Percentiles rank a stretch among this genome's conserved stretches.
These are phyloP conservation scores for Chaetodon trifascialis DNA, from an alignment of 2,113 vertebrate genomes.

Conservation along the genomic window DNA sequence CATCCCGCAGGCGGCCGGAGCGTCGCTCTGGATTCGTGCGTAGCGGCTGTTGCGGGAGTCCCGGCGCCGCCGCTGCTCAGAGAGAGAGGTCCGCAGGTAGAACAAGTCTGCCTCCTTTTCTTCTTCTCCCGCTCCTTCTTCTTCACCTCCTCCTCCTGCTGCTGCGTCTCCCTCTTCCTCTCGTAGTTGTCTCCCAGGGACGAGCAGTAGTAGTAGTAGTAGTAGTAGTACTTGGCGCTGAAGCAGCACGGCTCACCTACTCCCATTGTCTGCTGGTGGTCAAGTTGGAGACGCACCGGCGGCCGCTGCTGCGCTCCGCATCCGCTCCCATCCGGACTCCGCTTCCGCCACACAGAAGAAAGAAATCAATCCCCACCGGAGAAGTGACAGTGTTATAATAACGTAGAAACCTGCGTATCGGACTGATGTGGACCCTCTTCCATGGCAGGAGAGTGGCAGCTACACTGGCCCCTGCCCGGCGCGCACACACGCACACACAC, in stretches of 20 bases:
- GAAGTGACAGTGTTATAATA: slow-evolving; percentile 21
- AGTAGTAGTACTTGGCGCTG: slow-evolving; percentile 82
- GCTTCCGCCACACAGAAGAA: slow-evolving; percentile 47
- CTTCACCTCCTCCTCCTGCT: slow-evolving; percentile 56
- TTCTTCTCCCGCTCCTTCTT: slow-evolving; percentile 55
- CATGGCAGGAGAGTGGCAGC: slow-evolving; percentile 68
- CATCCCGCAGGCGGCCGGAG: slow-evolving; percentile 73
- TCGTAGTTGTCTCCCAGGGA: slow-evolving; percentile 83
- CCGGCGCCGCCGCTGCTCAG: slow-evolving; percentile 60
- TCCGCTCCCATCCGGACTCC: slow-evolving; percentile 56
- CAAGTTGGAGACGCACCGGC: slow-evolving; percentile 83
- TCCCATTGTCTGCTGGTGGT: slow-evolving; percentile 91
- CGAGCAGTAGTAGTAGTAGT: slow-evolving; percentile 84
- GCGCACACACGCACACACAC: slow-evolving; percentile 13
- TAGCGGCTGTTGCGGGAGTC: slow-evolving; percentile 72
- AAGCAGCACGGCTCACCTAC: slow-evolving; percentile 86
- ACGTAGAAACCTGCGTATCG: not conserved
- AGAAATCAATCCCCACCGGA: slow-evolving; percentile 62
- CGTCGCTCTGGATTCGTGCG: slow-evolving; percentile 79
- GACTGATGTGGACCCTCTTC: slow-evolving; percentile 60
- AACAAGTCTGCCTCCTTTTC: slow-evolving; percentile 69
- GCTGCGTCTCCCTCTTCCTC: slow-evolving; percentile 31
- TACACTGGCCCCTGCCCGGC: not conserved
- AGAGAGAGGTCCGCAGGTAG: slow-evolving; percentile 80
- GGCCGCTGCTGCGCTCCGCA: slow-evolving; percentile 63